Conservation (phyloP, 2,113 vertebrate species). For the Cricetomys ansorgei region DNA sequence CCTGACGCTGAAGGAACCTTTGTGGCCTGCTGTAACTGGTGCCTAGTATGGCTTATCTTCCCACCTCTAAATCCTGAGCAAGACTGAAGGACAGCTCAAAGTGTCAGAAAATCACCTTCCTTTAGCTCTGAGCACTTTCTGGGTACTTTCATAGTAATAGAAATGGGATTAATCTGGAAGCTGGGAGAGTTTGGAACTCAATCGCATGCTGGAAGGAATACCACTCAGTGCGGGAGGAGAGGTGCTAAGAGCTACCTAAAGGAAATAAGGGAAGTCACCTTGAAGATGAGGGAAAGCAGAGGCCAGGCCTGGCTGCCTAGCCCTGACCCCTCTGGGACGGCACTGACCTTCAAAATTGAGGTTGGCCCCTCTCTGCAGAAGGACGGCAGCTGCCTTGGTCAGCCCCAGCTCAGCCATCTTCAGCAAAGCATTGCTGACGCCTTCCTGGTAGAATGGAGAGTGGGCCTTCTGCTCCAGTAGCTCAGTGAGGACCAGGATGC, state of each 20-base stretch:
- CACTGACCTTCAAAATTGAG: constrained; percentile 93
- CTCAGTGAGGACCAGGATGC: constrained; percentile 84
- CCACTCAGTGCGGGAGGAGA: not conserved
- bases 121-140: constrained; percentile 10
- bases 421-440: constrained; percentile 93
- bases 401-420: constrained; percentile 93
- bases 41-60: not conserved
- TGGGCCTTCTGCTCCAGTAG: constrained; percentile 92
- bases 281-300: not conserved
- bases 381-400: constrained; percentile 86
- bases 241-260: not conserved
- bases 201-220: not conserved
- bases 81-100: not conserved
- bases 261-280: not conserved
- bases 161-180: not conserved
- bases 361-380: constrained; percentile 91
- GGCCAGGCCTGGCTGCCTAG: not conserved
- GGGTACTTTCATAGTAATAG: not conserved
- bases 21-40: rapidly evolving
- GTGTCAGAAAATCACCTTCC: not conserved
- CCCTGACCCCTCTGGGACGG: not conserved
- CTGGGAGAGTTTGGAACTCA: not conserved
- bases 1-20: rapidly evolving
- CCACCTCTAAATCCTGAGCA: not conserved
- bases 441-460: constrained; percentile 92